Percentiles rank a stretch among this genome's conserved stretches.
Evolutionary conservation across 2,113 vertebrate genomes (phyloP).

Genomic region (Dolichotis patagonum): DNA sequence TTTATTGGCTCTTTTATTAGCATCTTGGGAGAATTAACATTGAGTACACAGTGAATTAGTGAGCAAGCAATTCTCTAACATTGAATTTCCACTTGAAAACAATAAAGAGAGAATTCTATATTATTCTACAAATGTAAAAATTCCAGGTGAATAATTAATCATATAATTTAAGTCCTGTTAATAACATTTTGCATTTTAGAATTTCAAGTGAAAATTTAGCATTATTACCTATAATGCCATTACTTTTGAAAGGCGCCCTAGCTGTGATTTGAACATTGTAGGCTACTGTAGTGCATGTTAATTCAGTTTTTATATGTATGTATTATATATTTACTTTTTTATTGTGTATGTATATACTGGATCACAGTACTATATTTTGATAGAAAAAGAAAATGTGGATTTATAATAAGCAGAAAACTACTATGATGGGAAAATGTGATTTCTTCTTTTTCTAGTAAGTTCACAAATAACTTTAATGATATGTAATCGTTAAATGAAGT

Average conservation of each 20-base stretch:
- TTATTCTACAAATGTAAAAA: conserved; percentile 2
- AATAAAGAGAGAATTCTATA: neutral
- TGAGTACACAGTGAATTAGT: neutral
- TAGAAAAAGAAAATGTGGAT: neutral
- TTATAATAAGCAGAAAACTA: neutral
- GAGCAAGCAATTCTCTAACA: conserved; percentile 12
- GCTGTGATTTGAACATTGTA: neutral
- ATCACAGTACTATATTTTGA: neutral
- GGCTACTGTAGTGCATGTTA: neutral
- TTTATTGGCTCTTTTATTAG: conserved; percentile 14
- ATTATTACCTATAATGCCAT: neutral
- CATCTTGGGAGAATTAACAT: neutral
- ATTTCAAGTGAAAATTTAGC: neutral
- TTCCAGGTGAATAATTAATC: neutral
- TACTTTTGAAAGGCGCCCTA: neutral
- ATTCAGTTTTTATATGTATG: neutral
- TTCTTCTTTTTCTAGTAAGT: conserved; percentile 37
- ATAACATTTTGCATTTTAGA: conserved; percentile 49
- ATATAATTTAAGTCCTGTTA: conserved; percentile 16
- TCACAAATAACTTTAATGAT: neutral
- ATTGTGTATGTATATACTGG: neutral
- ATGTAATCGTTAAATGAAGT: neutral
- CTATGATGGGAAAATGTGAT: neutral
- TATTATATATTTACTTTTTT: neutral
- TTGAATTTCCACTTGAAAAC: conserved; percentile 37